A percentile compares a stretch with the other conserved stretches of the same genome.
Conservation (phyloP, 2,888 invertebrate genomes). For the Ochropleura leucogaster region DNA sequence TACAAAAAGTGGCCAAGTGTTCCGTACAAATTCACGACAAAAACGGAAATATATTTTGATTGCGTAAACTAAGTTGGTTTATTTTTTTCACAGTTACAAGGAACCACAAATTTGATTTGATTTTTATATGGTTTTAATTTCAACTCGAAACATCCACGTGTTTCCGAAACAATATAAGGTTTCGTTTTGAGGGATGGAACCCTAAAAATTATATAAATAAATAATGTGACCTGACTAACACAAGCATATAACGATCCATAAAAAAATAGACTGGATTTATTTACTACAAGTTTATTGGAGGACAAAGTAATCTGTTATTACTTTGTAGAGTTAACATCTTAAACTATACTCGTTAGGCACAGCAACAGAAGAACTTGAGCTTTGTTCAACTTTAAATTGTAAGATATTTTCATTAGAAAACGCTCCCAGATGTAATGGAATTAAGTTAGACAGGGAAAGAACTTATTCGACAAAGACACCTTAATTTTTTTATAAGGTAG, state of each 20-base stretch:
- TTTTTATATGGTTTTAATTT: too few species aligned
- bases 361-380: constrained; percentile 15
- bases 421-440: not conserved
- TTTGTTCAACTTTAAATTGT: constrained; percentile 44
- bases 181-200: too few species aligned
- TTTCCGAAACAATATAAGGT: too few species aligned
- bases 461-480: constrained; percentile 8
- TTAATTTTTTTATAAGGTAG: not conserved
- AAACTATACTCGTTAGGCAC: constrained; percentile 13
- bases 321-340: constrained; percentile 17
- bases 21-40: too few species aligned
- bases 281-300: not conserved
- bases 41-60: too few species aligned
- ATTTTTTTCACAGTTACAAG: too few species aligned
- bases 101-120: too few species aligned
- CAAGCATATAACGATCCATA: not conserved
- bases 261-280: not conserved
- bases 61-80: too few species aligned
- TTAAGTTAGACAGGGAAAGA: not conserved
- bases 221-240: not conserved
- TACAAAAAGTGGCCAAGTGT: too few species aligned
- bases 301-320: constrained; percentile 23
- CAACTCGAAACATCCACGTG: too few species aligned
- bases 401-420: constrained; percentile 36
- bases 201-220: not conserved